Conservation (phyloP, 35 echinoderm and acorn worm genomes). For the Stichopus chloronotus region DNA sequence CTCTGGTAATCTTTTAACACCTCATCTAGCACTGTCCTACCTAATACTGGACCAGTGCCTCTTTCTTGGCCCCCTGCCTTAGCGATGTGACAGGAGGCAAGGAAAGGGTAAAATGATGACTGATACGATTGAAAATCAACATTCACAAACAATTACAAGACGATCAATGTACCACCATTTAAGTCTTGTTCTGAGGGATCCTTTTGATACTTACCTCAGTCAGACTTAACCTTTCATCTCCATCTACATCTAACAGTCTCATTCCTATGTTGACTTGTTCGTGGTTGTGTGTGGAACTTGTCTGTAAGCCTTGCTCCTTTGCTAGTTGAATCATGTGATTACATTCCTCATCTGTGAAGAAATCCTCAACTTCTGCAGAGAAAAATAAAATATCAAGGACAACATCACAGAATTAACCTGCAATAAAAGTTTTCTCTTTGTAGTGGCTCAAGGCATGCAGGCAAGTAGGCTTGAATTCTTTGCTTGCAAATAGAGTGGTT, state of each 20-base stretch:
- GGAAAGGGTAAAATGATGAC: not conserved
- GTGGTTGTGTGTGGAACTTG: conserved; percentile 59
- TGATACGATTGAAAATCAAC: not conserved
- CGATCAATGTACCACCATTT: not conserved
- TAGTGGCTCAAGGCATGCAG: too few relatives aligned
- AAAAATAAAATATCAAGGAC: not conserved
- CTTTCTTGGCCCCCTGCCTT: too few relatives aligned
- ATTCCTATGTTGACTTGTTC: conserved; percentile 30
- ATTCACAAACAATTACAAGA: not conserved
- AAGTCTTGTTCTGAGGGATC: too few relatives aligned
- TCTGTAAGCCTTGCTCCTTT: conserved; percentile 68
- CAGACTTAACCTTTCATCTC: conserved; percentile 71
- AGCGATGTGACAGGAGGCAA: not conserved
- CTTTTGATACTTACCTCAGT: conserved; percentile 62
- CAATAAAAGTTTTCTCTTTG: too few relatives aligned
- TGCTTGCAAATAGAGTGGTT: too few relatives aligned
- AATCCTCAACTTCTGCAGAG: conserved; percentile 80
- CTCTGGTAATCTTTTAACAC: too few relatives aligned
- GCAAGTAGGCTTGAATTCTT: too few relatives aligned
- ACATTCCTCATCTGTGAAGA: conserved; percentile 85
- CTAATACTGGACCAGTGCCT: not conserved
- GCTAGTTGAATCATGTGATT: conserved; percentile 82
- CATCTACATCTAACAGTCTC: conserved; percentile 67
- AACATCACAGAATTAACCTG: not conserved
- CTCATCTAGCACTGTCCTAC: too few relatives aligned